A percentile compares a stretch with the other conserved stretches of the same genome.
Evolutionary conservation across 2,113 vertebrate genomes (phyloP).

Genomic region (Passer montanus): DNA sequence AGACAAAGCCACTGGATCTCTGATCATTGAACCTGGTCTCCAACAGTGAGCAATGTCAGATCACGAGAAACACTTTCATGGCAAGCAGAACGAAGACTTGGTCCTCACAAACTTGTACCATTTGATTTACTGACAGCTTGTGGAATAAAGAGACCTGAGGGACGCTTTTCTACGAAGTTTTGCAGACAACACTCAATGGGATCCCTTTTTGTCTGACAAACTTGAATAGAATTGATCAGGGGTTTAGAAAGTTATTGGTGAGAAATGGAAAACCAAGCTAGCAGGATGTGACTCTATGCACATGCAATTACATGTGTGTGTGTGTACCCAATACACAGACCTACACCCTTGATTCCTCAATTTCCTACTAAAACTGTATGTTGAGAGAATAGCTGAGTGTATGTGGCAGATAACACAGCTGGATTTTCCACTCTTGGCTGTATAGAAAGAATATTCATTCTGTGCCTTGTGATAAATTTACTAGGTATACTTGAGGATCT

Average conservation of each 20-base stretch:
- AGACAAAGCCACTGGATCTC: background rate
- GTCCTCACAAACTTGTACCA: background rate
- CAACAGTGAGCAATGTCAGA: background rate
- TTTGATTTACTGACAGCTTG: background rate
- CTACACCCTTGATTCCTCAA: background rate
- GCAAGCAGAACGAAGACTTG: background rate
- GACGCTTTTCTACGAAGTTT: background rate
- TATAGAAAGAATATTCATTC: background rate
- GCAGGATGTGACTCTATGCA: background rate
- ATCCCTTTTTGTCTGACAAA: background rate
- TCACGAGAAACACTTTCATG: background rate
- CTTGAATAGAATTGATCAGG: background rate
- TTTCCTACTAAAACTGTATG: background rate
- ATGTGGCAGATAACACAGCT: background rate
- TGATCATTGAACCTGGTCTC: background rate
- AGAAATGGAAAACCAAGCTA: background rate
- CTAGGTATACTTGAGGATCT: background rate
- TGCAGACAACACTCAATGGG: background rate
- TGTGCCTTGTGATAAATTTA: background rate
- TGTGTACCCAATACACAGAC: background rate
- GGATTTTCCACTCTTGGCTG: background rate
- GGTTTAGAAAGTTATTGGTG: background rate
- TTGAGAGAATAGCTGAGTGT: background rate
- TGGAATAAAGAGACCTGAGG: background rate
- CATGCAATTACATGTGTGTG: background rate